Evolutionary conservation across 1,140 invertebrate genomes (phyloP), one percentile per base, ranked within the genome.

Genomic region (Drosophila chauvacae): DNA sequence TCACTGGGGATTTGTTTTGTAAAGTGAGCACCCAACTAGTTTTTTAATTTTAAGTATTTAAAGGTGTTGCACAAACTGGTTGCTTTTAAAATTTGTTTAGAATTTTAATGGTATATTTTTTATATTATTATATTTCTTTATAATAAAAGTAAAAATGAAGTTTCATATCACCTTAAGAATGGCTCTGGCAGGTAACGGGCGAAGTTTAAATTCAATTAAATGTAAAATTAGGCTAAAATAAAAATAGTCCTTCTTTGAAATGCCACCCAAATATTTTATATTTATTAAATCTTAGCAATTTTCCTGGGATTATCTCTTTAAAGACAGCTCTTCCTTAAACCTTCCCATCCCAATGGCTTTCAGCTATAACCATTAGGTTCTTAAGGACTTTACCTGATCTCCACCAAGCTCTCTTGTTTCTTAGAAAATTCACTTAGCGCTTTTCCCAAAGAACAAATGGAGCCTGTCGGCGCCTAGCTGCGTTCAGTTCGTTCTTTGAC

Each of bases 401-500:
- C 48, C 10, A 39, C 4, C 33, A 55, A 55, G 18, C 51, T 55
- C 51, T 30, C n/a, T 13, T 37, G 13, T 44, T 20, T 20, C 42
- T 44, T 13, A 7, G n/a, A 30, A 56, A 63, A 63, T 42, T 63
- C 63, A 30, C 56, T 66, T 61, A 39, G 58, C 10, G 14, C 23
- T 50, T n/a, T 48, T n/a, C 6, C 2, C 13, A 13, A 61, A 53
- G 30, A 50, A 48, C 23, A 33, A 28, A 60, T 16, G 14, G 50
- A 53, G 30, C 30, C 30, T 18, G 30, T 33, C 6, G 28, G 16
- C 41, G n/a, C 53, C 51, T 61, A 45, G 45, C 39, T 30, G 23
- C 18, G 37, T 30, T 41, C 37, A 6, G 48, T 48, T 70, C 35
- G 41, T 70, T 70, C 42, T 48, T 42, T 71, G 65, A 72, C 69